A percentile compares a stretch with the other conserved stretches of the same genome.
These are phyloP conservation scores for Myopa testacea DNA, from an alignment of 2,888 invertebrate species.

Conservation along the genomic window DNA sequence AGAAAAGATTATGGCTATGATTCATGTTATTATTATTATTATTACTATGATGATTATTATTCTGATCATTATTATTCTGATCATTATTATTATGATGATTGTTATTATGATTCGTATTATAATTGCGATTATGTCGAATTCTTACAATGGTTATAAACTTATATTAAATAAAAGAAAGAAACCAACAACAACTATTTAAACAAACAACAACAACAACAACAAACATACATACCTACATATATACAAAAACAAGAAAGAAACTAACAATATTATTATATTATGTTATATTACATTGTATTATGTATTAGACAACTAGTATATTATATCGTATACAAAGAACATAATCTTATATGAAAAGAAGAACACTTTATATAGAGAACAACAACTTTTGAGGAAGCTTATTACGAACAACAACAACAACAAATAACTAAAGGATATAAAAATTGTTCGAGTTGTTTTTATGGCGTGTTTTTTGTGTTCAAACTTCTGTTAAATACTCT, in stretches of 20 bases:
- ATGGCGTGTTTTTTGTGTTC: too few species aligned
- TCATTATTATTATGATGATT: not conserved
- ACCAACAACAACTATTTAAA: not conserved
- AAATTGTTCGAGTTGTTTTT: too few species aligned
- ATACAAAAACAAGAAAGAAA: slow-evolving; percentile 25
- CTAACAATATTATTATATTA: slow-evolving; percentile 9
- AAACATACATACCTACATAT: slow-evolving; percentile 26
- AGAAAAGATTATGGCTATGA: too few species aligned
- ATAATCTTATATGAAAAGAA: not conserved
- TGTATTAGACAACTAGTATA: slow-evolving; percentile 12
- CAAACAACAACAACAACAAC: not conserved
- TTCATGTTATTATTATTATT: too few species aligned
- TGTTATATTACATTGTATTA: slow-evolving; percentile 16
- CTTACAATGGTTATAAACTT: not conserved
- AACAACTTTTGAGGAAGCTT: not conserved
- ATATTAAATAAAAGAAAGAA: not conserved
- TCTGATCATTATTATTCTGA: too few species aligned
- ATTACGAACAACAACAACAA: not conserved
- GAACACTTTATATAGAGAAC: not conserved
- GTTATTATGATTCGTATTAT: too few species aligned
- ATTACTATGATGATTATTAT: too few species aligned
- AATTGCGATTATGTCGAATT: too few species aligned
- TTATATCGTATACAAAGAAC: slow-evolving; percentile 22
- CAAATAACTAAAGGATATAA: not conserved
- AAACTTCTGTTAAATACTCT: too few species aligned